phyloP scores from a whole-genome alignment of 2,113 vertebrate species.

The Nyctereutes procyonoides region DNA sequence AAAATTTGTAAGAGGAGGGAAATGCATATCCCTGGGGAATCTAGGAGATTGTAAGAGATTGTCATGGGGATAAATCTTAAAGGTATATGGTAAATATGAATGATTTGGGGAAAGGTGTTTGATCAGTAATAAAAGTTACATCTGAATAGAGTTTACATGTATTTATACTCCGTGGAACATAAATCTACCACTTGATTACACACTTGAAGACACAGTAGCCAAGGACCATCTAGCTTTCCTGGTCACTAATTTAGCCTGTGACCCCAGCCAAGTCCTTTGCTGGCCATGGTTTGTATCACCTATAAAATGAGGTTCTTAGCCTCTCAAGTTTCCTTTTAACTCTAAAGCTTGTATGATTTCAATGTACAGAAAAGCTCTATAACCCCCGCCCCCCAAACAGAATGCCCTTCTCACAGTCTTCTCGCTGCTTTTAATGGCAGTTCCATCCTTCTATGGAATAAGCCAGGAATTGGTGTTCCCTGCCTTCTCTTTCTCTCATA shows the following conservation, averaged over 20 bases:
- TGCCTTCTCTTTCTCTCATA: background rate
- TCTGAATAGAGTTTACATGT: background rate
- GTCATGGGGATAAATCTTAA: background rate
- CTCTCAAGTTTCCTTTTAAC: background rate
- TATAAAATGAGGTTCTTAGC: background rate
- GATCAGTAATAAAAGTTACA: background rate
- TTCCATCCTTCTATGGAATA: background rate
- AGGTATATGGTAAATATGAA: background rate
- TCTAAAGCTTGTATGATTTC: background rate
- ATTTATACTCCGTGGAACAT: background rate
- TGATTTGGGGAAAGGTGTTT: background rate
- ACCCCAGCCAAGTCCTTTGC: background rate
- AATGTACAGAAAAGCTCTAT: background rate
- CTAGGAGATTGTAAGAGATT: background rate
- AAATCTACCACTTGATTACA: background rate
- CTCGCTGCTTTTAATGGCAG: background rate
- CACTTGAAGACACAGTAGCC: background rate
- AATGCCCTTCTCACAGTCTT: background rate
- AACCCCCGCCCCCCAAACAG: background rate
- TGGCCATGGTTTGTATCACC: background rate
- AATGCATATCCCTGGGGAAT: background rate
- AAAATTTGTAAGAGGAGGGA: background rate
- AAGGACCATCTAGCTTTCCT: no score
- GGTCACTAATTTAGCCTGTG: background rate
- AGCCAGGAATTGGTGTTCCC: background rate